Conservation (phyloP, 2,797 vertebrate species). For the Scomberomorus guttatus region DNA sequence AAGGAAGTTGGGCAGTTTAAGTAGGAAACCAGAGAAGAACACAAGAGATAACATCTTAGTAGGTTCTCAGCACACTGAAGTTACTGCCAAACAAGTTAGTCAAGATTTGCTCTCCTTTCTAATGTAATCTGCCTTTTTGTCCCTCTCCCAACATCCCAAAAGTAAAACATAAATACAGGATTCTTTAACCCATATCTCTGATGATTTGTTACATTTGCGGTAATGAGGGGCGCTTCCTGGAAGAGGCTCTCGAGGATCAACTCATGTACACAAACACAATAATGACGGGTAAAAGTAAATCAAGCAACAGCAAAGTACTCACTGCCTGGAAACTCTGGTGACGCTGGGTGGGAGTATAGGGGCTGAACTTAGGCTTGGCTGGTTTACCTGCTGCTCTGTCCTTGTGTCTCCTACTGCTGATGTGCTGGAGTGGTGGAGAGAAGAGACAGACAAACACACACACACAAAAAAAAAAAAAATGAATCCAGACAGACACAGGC, state of each 20-base stretch:
- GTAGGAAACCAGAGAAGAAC: conserved; percentile 10
- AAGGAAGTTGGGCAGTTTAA: conserved; percentile 8
- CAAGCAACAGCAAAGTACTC: conserved; percentile 75
- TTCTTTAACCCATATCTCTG: conserved; percentile 1
- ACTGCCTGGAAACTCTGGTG: conserved; percentile 91
- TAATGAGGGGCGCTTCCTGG: conserved; percentile 48
- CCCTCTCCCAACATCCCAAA: not conserved
- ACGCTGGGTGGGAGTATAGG: conserved; percentile 92
- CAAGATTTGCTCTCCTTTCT: conserved; percentile 7
- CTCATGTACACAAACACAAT: conserved; percentile 41
- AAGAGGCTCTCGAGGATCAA: conserved; percentile 34
- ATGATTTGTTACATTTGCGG: conserved; percentile 19
- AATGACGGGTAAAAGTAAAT: conserved; percentile 38
- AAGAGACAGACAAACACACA: conserved; percentile 29
- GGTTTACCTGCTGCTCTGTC: conserved; percentile 98
- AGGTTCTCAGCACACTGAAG: not conserved
- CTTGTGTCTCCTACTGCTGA: conserved; percentile 99
- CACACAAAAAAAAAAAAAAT: not conserved
- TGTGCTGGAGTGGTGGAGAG: conserved; percentile 89
- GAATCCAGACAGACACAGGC: conserved; percentile 13
- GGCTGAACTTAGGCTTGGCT: conserved; percentile 98
- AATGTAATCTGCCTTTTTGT: conserved; percentile 1
- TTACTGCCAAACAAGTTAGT: conserved; percentile 28
- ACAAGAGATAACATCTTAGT: conserved; percentile 2
- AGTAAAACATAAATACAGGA: conserved; percentile 13